These are phyloP conservation scores for Ctenomys sociabilis DNA, from an alignment of 2,113 vertebrate species.

Conservation along the genomic window DNA sequence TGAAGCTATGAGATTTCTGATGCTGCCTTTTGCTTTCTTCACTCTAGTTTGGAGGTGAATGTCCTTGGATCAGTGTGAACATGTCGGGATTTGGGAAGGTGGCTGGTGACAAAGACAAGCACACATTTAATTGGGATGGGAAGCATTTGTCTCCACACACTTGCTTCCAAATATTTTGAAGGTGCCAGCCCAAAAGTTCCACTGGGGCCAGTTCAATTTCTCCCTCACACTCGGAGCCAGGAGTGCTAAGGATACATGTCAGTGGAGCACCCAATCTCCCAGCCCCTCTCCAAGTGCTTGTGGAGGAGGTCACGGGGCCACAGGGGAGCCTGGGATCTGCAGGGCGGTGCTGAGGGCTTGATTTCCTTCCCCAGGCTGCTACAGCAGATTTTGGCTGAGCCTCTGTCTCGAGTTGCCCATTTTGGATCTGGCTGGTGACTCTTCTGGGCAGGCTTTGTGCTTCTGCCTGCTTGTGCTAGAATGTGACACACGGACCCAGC, in stretches of 20 bases:
- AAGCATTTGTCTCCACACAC: constrained; percentile 49
- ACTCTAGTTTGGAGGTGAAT: not conserved
- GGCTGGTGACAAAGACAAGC: not conserved
- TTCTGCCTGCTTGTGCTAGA: constrained; percentile 83
- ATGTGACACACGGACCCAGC: constrained; percentile 81
- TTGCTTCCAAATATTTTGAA: constrained; percentile 37
- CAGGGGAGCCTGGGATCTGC: not conserved
- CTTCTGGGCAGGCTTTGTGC: constrained; percentile 76
- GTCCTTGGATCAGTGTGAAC: not conserved
- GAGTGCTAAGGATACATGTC: not conserved
- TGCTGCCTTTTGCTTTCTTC: not conserved
- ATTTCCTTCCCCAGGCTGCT: constrained; percentile 57
- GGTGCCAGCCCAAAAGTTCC: not conserved
- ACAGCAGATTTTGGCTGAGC: constrained; percentile 69
- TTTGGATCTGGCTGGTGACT: constrained; percentile 80
- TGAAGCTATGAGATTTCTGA: not conserved
- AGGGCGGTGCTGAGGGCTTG: constrained; percentile 23
- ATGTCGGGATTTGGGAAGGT: constrained; percentile 17
- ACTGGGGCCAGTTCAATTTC: constrained; percentile 33
- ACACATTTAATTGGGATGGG: constrained; percentile 36
- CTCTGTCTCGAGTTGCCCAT: constrained; percentile 72
- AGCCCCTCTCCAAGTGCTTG: not conserved
- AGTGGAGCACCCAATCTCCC: not conserved
- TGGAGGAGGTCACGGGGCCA: not conserved
- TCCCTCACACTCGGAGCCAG: not conserved